Evolutionary conservation across 2,888 invertebrate genomes (phyloP).

Genomic region (Synergus umbraculus): DNA sequence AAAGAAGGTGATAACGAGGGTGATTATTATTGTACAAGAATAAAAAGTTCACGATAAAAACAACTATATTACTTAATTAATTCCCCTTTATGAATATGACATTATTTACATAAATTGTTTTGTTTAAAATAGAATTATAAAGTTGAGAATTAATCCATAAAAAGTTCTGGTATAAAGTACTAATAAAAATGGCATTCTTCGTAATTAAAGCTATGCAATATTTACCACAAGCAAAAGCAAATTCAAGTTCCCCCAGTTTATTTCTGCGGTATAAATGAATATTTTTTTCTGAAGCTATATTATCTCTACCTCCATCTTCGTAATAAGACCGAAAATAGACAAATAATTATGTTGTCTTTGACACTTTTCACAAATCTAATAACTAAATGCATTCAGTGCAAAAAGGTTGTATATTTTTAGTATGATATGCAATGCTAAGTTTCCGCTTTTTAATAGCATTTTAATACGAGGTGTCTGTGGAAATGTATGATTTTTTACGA

Average conservation of each 20-base stretch:
- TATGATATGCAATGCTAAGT: no score
- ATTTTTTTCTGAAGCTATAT: no score
- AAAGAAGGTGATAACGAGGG: slow-evolving; percentile 62
- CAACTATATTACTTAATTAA: slow-evolving; percentile 23
- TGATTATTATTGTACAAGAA: slow-evolving; percentile 70
- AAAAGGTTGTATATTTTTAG: no score
- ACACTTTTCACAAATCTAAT: not conserved
- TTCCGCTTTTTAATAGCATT: not conserved
- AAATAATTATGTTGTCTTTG: not conserved
- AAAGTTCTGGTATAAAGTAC: not conserved
- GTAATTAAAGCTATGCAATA: no score
- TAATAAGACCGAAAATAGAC: not conserved
- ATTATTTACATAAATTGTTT: not conserved
- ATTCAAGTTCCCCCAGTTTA: no score
- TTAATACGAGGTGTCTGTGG: not conserved
- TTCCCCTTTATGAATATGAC: not conserved
- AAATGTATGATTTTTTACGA: not conserved
- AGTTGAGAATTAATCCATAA: not conserved
- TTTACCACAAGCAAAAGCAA: no score
- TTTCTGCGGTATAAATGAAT: no score
- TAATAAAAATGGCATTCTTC: no score
- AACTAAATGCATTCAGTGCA: not conserved
- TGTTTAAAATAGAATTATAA: not conserved
- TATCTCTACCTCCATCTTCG: no score
- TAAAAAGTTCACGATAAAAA: slow-evolving; percentile 68